These are phyloP conservation scores for Nemoura dubitans DNA, from an alignment of 2,888 invertebrate genomes.

Conservation along the genomic window DNA sequence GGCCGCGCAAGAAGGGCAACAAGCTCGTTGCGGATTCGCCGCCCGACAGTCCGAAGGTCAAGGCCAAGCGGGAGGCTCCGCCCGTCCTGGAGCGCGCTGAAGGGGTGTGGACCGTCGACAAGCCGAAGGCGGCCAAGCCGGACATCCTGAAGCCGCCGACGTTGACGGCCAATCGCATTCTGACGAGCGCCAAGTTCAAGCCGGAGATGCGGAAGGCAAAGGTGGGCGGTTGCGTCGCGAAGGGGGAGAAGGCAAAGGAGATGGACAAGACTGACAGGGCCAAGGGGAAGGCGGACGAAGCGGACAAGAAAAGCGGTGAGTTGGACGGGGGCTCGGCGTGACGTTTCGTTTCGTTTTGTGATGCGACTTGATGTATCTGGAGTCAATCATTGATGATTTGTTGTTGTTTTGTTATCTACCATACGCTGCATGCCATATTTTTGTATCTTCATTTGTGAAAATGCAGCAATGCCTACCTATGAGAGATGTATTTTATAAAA, in stretches of 20 bases:
- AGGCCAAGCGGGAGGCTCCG: conserved; percentile 38
- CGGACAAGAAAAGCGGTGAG: conserved; percentile 46
- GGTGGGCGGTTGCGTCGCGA: no score
- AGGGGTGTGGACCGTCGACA: conserved; percentile 31
- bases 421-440: no score
- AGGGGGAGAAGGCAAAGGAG: conserved; percentile 2
- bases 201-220: conserved; percentile 35
- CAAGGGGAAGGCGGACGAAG: conserved; percentile 1
- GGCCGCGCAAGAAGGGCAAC: conserved; percentile 61
- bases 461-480: no score
- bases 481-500: no score
- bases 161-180: conserved; percentile 55
- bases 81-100: conserved; percentile 54
- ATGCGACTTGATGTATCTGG: neutral
- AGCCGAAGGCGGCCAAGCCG: conserved; percentile 48
- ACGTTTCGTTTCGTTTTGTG: no score
- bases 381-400: no score
- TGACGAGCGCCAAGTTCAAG: conserved; percentile 51
- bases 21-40: conserved; percentile 43
- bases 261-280: conserved; percentile 38
- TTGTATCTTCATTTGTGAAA: no score
- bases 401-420: no score
- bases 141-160: conserved; percentile 61
- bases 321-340: no score
- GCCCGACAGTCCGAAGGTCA: conserved; percentile 44